A percentile compares a stretch with the other conserved stretches of the same genome.
phyloP scores from a whole-genome alignment of 2,797 vertebrate species.

The Lindbergichthys nudifrons region DNA sequence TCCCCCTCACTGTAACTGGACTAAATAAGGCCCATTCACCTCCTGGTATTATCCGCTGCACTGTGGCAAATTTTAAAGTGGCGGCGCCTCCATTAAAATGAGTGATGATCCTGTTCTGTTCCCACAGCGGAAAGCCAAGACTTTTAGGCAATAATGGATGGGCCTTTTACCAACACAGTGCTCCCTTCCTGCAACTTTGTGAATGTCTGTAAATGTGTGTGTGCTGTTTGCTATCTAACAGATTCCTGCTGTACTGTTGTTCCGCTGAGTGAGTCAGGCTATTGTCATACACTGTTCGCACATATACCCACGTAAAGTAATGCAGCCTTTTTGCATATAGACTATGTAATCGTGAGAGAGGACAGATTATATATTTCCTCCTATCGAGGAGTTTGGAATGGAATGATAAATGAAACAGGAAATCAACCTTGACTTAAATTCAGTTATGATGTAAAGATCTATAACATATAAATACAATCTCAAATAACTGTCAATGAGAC shows the following conservation, averaged over 20 bases:
- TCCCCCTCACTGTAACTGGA: constrained; percentile 47
- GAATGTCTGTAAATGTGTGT: constrained; percentile 20
- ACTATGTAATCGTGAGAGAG: too few species aligned
- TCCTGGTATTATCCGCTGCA: constrained; percentile 59
- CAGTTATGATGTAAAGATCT: too few species aligned
- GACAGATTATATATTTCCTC: too few species aligned
- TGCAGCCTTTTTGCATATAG: too few species aligned
- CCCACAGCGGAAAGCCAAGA: constrained; percentile 56
- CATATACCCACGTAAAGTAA: too few species aligned
- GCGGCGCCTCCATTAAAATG: constrained; percentile 74
- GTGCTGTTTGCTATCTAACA: constrained; percentile 12
- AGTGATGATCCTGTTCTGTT: constrained; percentile 69
- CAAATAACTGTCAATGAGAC: too few species aligned
- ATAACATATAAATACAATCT: too few species aligned
- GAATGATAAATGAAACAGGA: too few species aligned
- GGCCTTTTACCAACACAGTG: constrained; percentile 61
- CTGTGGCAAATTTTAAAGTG: constrained; percentile 64
- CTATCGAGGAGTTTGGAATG: too few species aligned
- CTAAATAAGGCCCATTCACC: constrained; percentile 65
- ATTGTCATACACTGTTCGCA: too few species aligned
- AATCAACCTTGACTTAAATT: too few species aligned
- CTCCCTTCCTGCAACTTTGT: constrained; percentile 48
- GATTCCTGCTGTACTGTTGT: constrained; percentile 15
- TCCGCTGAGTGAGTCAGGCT: not conserved
- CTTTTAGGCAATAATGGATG: constrained; percentile 74